Conservation (phyloP, 1,140 invertebrate species). For the Palaemon carinicauda region DNA sequence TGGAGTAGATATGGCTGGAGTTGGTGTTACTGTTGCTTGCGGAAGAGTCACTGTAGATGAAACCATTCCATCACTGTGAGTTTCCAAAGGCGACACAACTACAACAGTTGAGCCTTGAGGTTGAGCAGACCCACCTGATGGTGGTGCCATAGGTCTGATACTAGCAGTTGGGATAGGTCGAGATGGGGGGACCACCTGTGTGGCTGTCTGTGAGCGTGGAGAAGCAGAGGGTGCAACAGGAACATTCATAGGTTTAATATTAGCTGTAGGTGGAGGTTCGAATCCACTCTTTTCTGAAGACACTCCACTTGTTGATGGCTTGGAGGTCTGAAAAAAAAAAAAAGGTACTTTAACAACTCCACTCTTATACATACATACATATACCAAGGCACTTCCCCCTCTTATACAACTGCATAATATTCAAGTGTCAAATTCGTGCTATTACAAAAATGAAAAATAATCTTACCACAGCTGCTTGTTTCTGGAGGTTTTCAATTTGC, state of each 20-base stretch:
- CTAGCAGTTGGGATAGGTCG: constrained; percentile 84
- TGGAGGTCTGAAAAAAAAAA: constrained; percentile 35
- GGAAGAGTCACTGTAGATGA: constrained; percentile 60
- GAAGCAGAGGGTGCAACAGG: constrained; percentile 64
- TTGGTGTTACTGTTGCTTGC: constrained; percentile 58
- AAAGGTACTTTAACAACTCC: background rate
- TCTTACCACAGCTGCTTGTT: constrained; percentile 62
- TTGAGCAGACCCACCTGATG: constrained; percentile 67
- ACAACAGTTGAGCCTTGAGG: constrained; percentile 54
- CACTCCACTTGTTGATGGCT: constrained; percentile 62
- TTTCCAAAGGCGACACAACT: constrained; percentile 55
- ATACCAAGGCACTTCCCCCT: too few species aligned
- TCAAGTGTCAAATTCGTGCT: too few species aligned
- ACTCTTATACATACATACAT: too few species aligned
- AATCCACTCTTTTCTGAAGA: constrained; percentile 74
- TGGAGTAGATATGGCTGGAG: constrained; percentile 52
- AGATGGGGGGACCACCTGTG: constrained; percentile 61
- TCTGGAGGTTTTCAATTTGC: constrained; percentile 76
- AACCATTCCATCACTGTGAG: constrained; percentile 58
- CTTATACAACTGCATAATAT: too few species aligned
- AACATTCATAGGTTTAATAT: constrained; percentile 93
- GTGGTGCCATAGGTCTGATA: constrained; percentile 86
- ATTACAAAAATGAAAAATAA: too few species aligned
- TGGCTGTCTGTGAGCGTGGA: constrained; percentile 64
- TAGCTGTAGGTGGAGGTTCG: constrained; percentile 84